phyloP scores from a whole-genome alignment of 2,113 vertebrate genomes.

The Pterophyllum scalare region DNA sequence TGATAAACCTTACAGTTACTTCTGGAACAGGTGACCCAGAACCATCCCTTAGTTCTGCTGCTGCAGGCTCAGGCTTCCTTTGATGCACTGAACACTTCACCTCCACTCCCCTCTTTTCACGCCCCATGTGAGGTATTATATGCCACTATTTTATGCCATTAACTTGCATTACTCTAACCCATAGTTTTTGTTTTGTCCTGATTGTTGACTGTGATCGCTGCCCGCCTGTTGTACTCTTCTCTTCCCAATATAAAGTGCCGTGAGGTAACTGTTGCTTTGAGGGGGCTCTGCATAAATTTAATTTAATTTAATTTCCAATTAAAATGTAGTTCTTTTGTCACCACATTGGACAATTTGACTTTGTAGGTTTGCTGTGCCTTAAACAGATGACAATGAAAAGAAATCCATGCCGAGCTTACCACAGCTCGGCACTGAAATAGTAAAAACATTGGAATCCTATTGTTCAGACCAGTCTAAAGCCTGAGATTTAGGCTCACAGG shows the following conservation, averaged over 20 bases:
- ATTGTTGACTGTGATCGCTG: not conserved
- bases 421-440: not conserved
- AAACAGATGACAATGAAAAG: not conserved
- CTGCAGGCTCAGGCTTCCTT: too few species aligned
- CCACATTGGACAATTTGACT: not conserved
- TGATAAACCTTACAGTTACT: not conserved
- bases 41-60: not conserved
- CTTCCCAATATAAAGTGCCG: not conserved
- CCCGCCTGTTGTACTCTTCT: not conserved
- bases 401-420: constrained; percentile 1
- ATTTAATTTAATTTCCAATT: not conserved
- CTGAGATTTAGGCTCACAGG: not conserved
- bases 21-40: not conserved
- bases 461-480: not conserved
- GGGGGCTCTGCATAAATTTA: not conserved
- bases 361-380: not conserved
- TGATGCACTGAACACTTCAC: too few species aligned
- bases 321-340: not conserved
- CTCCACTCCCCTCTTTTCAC: not conserved
- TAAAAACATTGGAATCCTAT: not conserved
- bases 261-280: not conserved
- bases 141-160: not conserved
- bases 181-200: not conserved
- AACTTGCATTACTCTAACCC: not conserved
- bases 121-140: not conserved